Evolutionary conservation across 1,140 invertebrate species (phyloP).

Genomic region (Drosophila erecta): DNA sequence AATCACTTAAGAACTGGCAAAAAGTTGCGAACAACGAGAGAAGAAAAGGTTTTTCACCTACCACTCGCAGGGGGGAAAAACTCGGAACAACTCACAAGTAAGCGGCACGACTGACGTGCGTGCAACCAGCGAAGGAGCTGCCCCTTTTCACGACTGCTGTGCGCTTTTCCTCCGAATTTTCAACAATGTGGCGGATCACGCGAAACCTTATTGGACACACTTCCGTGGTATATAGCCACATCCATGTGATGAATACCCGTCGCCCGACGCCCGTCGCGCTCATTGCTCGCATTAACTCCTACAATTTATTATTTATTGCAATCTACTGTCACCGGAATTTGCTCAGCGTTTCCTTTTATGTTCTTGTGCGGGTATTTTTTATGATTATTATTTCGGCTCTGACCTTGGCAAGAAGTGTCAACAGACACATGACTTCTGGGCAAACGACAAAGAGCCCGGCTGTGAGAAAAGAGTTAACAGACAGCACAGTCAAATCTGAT

Average conservation of each 20-base stretch:
- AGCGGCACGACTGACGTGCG: constrained; percentile 44
- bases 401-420: constrained; percentile 67
- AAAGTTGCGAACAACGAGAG: constrained; percentile 54
- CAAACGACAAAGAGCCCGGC: constrained; percentile 27
- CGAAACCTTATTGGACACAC: constrained; percentile 37
- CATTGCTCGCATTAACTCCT: constrained; percentile 65
- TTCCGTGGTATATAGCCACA: constrained; percentile 13
- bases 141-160: no score
- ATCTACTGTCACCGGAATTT: constrained; percentile 71
- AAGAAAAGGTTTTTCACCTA: constrained; percentile 44
- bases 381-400: constrained; percentile 44
- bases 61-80: constrained; percentile 1
- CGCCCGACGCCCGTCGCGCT: constrained; percentile 28
- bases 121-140: no score
- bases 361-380: constrained; percentile 31
- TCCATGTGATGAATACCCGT: constrained; percentile 49
- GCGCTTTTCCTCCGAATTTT: neutral
- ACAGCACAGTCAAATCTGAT: constrained; percentile 62
- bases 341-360: constrained; percentile 54
- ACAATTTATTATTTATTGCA: constrained; percentile 78
- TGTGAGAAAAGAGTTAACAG: constrained; percentile 60
- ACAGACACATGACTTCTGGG: constrained; percentile 43
- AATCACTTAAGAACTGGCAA: constrained; percentile 56
- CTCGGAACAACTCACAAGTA: constrained; percentile 31
- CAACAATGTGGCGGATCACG: constrained; percentile 56